Conservation (phyloP, 1,140 invertebrate genomes). For the Polyergus mexicanus region DNA sequence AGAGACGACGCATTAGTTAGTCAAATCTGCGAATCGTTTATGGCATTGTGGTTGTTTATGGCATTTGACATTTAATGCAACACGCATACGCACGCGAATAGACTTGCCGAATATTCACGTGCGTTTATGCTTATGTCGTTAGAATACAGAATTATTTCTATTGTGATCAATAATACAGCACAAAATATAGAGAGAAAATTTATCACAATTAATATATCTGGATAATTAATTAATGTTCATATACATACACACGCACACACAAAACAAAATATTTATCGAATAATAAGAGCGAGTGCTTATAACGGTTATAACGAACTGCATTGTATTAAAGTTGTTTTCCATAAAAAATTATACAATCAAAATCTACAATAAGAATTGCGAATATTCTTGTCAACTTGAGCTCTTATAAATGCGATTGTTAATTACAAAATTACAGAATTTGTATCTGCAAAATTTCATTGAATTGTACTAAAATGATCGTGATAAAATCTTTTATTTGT, state of each 20-base stretch:
- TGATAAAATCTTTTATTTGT: conserved; percentile 11
- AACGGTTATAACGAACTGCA: background rate
- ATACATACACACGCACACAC: background rate
- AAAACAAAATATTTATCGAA: background rate
- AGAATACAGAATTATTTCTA: conserved; percentile 7
- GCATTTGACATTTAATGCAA: conserved; percentile 1
- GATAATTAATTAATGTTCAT: conserved; percentile 14
- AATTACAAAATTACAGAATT: background rate
- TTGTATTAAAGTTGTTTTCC: background rate
- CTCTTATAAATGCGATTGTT: background rate
- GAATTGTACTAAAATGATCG: background rate
- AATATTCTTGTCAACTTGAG: background rate
- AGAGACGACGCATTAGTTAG: conserved; percentile 32
- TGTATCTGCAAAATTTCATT: conserved; percentile 10
- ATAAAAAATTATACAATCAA: background rate
- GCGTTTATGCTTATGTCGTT: conserved; percentile 4
- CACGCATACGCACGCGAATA: background rate
- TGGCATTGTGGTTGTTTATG: too few relatives aligned
- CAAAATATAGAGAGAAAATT: background rate
- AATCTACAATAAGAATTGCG: background rate
- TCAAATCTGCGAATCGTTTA: background rate
- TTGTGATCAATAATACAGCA: background rate
- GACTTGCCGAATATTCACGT: background rate
- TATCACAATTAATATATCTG: background rate
- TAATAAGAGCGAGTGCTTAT: background rate